Conservation (phyloP, 2,888 invertebrate species). For the Petrolisthes manimaculis region DNA sequence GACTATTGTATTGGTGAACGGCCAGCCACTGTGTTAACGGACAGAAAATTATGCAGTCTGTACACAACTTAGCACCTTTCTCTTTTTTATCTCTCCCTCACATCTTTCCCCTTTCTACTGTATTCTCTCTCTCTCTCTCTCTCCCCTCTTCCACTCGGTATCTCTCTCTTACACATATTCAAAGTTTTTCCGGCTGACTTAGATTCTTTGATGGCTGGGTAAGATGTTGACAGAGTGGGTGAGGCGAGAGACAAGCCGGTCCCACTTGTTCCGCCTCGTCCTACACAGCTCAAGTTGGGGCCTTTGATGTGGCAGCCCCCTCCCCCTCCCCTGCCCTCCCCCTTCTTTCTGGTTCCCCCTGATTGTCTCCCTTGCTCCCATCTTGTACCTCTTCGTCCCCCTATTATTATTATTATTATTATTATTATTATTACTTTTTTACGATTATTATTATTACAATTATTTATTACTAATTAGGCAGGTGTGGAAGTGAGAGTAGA, state of each 20-base stretch:
- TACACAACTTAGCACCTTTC: too few relatives aligned
- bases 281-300: constrained; percentile 22
- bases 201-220: constrained; percentile 50
- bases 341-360: too few relatives aligned
- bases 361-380: too few relatives aligned
- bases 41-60: too few relatives aligned
- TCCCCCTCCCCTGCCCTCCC: too few relatives aligned
- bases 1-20: too few relatives aligned
- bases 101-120: neutral
- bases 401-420: too few relatives aligned
- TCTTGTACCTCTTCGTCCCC: too few relatives aligned
- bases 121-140: constrained; percentile 17
- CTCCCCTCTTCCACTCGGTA: constrained; percentile 17
- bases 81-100: neutral
- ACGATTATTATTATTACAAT: too few relatives aligned
- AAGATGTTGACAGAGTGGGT: constrained; percentile 53
- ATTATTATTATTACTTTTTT: too few relatives aligned
- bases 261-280: constrained; percentile 45
- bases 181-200: constrained; percentile 33
- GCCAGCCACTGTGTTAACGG: too few relatives aligned
- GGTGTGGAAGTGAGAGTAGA: neutral
- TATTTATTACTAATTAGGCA: too few relatives aligned
- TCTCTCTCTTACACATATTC: constrained; percentile 31
- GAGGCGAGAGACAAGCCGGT: constrained; percentile 41
- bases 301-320: constrained; percentile 42